A percentile compares a stretch with the other conserved stretches of the same genome.
phyloP scores from a whole-genome alignment of 2,113 vertebrate genomes.

The Kryptolebias marmoratus region DNA sequence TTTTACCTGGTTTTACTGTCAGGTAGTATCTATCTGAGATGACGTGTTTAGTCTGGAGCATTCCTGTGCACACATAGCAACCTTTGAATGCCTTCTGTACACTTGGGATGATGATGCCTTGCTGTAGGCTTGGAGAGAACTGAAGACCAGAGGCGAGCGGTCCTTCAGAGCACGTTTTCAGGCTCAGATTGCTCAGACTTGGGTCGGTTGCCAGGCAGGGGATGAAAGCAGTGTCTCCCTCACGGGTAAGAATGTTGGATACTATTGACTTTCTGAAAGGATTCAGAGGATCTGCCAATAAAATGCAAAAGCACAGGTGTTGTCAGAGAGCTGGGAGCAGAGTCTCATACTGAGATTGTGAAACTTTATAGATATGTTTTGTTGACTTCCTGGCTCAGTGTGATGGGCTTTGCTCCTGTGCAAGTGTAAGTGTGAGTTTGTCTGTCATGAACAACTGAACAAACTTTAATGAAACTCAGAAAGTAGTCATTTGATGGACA shows the following conservation, averaged over 20 bases:
- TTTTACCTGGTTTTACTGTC: slow-evolving; percentile 75
- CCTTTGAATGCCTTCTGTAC: slow-evolving; percentile 83
- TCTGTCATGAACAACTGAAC: no score
- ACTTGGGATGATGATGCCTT: slow-evolving; percentile 83
- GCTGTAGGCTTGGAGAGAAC: slow-evolving; percentile 82
- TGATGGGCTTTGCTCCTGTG: no score
- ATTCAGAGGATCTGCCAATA: slow-evolving; percentile 84
- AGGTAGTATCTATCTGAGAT: slow-evolving; percentile 68
- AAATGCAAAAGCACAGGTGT: slow-evolving; percentile 44
- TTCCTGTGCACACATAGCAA: slow-evolving; percentile 88
- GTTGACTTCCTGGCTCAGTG: not conserved
- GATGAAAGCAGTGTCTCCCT: slow-evolving; percentile 82
- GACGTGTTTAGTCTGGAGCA: slow-evolving; percentile 58
- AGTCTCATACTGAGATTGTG: slow-evolving; percentile 5
- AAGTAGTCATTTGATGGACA: no score
- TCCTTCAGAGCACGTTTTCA: slow-evolving; percentile 81
- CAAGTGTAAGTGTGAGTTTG: no score
- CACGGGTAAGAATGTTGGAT: slow-evolving; percentile 78
- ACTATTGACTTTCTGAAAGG: slow-evolving; percentile 84
- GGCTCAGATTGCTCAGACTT: slow-evolving; percentile 79
- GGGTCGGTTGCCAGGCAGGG: slow-evolving; percentile 91
- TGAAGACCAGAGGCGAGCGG: slow-evolving; percentile 80
- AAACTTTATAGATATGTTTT: slow-evolving; percentile 5
- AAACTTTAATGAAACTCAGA: no score
- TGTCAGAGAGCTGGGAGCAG: slow-evolving; percentile 22